phyloP scores from a whole-genome alignment of 2,797 vertebrate species.

The Esox masquinongy region DNA sequence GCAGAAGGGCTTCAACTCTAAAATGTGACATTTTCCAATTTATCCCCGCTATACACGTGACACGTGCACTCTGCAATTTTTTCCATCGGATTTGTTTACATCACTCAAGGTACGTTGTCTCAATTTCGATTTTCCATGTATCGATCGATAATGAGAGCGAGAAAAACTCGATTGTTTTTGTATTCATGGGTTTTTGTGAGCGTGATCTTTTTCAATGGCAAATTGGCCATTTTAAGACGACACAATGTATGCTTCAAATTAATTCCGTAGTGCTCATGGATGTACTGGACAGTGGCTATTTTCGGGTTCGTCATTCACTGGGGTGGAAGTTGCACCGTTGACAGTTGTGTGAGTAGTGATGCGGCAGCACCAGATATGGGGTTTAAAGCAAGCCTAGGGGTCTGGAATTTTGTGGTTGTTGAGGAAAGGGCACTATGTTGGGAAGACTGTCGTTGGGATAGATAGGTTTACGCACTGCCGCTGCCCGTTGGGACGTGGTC shows the following conservation, averaged over 20 bases:
- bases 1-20: constrained; percentile 46
- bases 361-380: constrained; percentile 62
- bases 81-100: constrained; percentile 58
- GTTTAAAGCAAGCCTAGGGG: constrained; percentile 23
- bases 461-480: constrained; percentile 21
- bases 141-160: constrained; percentile 17
- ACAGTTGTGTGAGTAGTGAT: constrained; percentile 40
- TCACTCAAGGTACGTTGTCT: constrained; percentile 64
- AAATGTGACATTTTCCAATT: constrained; percentile 71
- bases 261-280: constrained; percentile 7
- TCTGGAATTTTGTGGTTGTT: constrained; percentile 14
- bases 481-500: constrained; percentile 7
- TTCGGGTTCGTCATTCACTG: constrained; percentile 10
- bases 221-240: constrained; percentile 7
- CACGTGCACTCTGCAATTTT: constrained; percentile 43
- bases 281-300: constrained; percentile 6
- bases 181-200: constrained; percentile 7
- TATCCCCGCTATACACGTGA: constrained; percentile 35
- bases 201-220: constrained; percentile 13
- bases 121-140: constrained; percentile 6
- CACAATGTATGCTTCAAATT: constrained; percentile 17
- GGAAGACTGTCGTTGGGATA: constrained; percentile 7
- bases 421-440: constrained; percentile 23
- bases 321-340: constrained; percentile 46
- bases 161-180: background rate